phyloP scores from a whole-genome alignment of 2,888 invertebrate genomes.

The Rotaria magnacalcarata region DNA sequence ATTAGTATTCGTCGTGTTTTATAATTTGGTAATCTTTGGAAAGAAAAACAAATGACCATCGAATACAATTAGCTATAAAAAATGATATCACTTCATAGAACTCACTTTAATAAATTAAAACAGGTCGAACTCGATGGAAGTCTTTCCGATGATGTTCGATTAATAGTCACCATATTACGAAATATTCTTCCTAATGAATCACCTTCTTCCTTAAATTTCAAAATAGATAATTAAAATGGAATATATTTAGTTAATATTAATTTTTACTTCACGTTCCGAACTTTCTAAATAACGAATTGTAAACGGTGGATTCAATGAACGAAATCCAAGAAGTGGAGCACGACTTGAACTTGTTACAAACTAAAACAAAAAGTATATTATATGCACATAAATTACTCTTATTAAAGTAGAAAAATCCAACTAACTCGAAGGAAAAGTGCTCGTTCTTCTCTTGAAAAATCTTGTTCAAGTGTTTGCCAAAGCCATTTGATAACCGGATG shows the following conservation, averaged over 20 bases:
- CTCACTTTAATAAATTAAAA: conserved; percentile 84
- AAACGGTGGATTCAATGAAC: conserved; percentile 91
- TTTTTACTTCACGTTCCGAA: conserved; percentile 73
- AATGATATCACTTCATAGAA: conserved; percentile 38
- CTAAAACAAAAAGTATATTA: conserved; percentile 49
- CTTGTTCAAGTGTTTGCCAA: conserved; percentile 92
- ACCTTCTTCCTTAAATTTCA: conserved; percentile 39
- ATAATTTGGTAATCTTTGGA: conserved; percentile 73
- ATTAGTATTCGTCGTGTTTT: conserved; percentile 87
- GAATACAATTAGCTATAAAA: background rate
- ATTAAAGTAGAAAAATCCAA: background rate
- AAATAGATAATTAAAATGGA: conserved; percentile 14
- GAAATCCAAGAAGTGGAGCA: conserved; percentile 88
- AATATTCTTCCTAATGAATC: conserved; percentile 46
- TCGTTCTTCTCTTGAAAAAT: conserved; percentile 84
- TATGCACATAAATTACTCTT: background rate
- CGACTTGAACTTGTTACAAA: conserved; percentile 79
- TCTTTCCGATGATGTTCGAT: conserved; percentile 68
- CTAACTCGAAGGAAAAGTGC: conserved; percentile 79
- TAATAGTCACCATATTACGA: conserved; percentile 61
- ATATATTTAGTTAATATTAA: background rate
- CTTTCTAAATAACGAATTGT: conserved; percentile 98
- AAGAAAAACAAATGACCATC: background rate
- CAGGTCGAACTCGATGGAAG: conserved; percentile 98
- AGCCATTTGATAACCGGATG: conserved; percentile 95